These are phyloP conservation scores for Lipotes vexillifer DNA, from an alignment of 2,113 vertebrate genomes.

Conservation along the genomic window DNA sequence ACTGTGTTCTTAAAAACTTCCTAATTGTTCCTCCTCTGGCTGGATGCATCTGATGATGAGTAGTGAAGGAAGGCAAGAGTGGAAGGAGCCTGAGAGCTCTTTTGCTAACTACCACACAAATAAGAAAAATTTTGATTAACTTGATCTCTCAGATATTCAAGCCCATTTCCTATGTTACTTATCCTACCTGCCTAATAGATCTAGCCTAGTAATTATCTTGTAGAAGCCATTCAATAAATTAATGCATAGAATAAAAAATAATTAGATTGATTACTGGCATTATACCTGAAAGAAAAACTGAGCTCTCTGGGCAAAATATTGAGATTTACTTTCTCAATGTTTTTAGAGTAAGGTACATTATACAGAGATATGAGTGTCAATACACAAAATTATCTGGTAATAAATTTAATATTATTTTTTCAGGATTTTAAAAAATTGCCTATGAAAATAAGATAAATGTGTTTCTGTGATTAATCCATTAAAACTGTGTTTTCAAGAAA, in stretches of 20 bases:
- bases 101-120: not conserved
- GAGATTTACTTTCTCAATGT: not conserved
- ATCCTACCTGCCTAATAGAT: not conserved
- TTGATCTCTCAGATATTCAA: not conserved
- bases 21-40: not conserved
- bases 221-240: not conserved
- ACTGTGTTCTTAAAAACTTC: not conserved
- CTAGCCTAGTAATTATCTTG: not conserved
- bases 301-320: not conserved
- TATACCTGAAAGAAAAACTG: not conserved
- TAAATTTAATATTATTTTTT: not conserved
- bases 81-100: not conserved
- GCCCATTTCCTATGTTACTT: not conserved
- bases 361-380: not conserved
- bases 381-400: not conserved
- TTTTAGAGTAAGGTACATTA: not conserved
- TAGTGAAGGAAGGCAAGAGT: not conserved
- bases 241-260: not conserved
- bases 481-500: not conserved
- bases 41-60: not conserved
- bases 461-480: not conserved
- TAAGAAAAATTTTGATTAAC: not conserved
- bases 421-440: not conserved
- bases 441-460: not conserved
- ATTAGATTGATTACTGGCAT: not conserved